phyloP scores from a whole-genome alignment of 2,888 invertebrate species.

The Nemapogon koenigi region DNA sequence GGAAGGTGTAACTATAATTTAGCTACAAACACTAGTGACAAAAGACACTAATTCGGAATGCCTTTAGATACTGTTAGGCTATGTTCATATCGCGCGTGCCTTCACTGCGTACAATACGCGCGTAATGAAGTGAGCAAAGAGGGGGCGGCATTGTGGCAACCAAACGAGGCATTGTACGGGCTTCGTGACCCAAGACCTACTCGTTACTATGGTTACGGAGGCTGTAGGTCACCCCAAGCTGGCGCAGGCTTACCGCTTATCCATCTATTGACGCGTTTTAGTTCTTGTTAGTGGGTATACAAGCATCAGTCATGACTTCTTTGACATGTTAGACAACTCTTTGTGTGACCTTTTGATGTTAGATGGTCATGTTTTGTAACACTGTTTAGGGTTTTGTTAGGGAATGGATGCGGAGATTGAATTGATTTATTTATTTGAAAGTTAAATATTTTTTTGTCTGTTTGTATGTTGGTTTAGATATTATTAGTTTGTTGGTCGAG shows the following conservation, averaged over 20 bases:
- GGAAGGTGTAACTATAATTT: no score
- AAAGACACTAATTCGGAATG: constrained; percentile 6
- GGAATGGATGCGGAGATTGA: no score
- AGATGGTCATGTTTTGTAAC: no score
- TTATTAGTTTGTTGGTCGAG: no score
- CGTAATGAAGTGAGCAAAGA: constrained; percentile 61
- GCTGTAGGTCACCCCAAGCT: constrained; percentile 4
- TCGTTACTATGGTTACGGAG: constrained; percentile 31
- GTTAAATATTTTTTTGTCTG: no score
- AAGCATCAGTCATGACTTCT: constrained; percentile 6
- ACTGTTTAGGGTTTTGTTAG: no score
- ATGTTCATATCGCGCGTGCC: constrained; percentile 22
- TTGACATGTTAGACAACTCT: constrained; percentile 6
- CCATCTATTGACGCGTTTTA: background rate
- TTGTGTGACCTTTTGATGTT: no score
- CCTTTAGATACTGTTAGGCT: constrained; percentile 3
- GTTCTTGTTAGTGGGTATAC: constrained; percentile 23
- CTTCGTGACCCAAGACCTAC: constrained; percentile 43
- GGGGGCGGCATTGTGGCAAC: constrained; percentile 53
- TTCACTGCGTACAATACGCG: constrained; percentile 49
- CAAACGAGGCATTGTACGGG: constrained; percentile 53
- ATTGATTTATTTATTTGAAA: no score
- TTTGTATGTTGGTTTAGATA: no score
- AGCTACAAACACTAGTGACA: constrained; percentile 5
- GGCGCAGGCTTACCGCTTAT: no score